Evolutionary conservation across 1,140 invertebrate genomes (phyloP), one percentile per base, ranked within the genome.

Genomic region (Drosophila sproati): DNA sequence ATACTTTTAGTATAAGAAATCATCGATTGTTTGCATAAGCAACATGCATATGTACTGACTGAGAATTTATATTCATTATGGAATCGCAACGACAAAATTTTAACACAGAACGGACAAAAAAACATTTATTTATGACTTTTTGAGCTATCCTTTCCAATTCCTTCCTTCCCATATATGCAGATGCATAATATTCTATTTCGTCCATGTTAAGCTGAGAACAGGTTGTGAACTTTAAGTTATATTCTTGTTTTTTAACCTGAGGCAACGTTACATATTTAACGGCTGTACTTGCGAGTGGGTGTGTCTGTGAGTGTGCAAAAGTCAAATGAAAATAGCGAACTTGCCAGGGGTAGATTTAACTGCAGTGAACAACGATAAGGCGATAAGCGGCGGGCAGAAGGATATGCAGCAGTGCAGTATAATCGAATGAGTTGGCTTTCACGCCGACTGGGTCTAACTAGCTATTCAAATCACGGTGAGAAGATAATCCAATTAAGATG

Each of bases 211-310:
- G n/a, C 39, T 32, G 61, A 2, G 5, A 31, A 43, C 20, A 43
- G 63, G 41, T 56, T 31, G 31, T 29, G 35, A 5, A 45, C 48
- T 54, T 48, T 39, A 59, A 62, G 70, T 70, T 62, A 37, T 52
- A 62, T 62, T 62, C 66, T 54, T 52, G 59, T 52, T 71, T 71
- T 20, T 71, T 45, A 57, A 75, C 52, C 67, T 51, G 51, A 51
- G 73, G 73, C 57, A 71, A 71, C 67, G 31, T 37, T 63, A 60
- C 66, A 75, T 75, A 75, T 75, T 75, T 63, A 63, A 73, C 68
- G 47, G 63, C 31, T 43, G 20, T 20, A 12, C 12, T 12, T 12
- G 31, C 6, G 10, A 10, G 3, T 2, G 12, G 12, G 12, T 3
- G 3, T 4, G 3, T 4, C 5, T 7, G 6, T 20, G 48, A 32